Percentiles rank a stretch among this genome's conserved stretches.
phyloP scores from a whole-genome alignment of 2,113 vertebrate genomes.

The Alosa alosa region DNA sequence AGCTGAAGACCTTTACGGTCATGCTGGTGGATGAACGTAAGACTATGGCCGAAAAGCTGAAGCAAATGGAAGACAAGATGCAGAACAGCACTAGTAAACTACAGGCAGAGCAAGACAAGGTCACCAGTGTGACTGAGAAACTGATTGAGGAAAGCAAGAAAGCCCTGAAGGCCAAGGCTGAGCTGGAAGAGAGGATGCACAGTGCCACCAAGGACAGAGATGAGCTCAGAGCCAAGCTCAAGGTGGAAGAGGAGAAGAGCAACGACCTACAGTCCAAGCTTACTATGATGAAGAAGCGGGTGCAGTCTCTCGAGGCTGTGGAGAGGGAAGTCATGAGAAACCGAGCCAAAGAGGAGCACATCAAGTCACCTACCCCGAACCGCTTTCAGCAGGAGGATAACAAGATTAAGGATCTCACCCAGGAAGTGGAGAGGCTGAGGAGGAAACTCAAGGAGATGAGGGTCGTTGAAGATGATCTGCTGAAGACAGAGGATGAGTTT shows the following conservation, averaged over 20 bases:
- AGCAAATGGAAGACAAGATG: conserved; percentile 90
- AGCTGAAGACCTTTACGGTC: conserved; percentile 93
- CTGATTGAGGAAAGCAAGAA: conserved; percentile 95
- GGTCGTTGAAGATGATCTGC: conserved; percentile 86
- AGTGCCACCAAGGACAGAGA: conserved; percentile 85
- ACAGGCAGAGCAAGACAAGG: conserved; percentile 90
- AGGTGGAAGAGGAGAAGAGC: conserved; percentile 86
- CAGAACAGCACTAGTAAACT: conserved; percentile 85
- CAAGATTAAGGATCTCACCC: conserved; percentile 92
- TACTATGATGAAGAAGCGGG: conserved; percentile 84
- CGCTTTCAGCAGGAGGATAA: conserved; percentile 89
- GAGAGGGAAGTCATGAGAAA: conserved; percentile 88
- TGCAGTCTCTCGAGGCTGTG: conserved; percentile 85
- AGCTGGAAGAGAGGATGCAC: conserved; percentile 90
- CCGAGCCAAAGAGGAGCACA: conserved; percentile 83
- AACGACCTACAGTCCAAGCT: conserved; percentile 86
- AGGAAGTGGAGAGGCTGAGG: conserved; percentile 89
- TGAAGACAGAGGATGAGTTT: conserved; percentile 87
- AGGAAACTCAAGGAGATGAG: conserved; percentile 91
- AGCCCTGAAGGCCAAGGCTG: conserved; percentile 86
- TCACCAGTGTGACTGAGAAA: conserved; percentile 89
- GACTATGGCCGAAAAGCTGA: conserved; percentile 88
- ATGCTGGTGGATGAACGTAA: conserved; percentile 95
- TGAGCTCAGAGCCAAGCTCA: conserved; percentile 85
- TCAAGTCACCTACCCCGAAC: conserved; percentile 74